A percentile compares a stretch with the other conserved stretches of the same genome.
Evolutionary conservation across 2,797 vertebrate genomes (phyloP).

Genomic region (Melanotaenia nigrans): DNA sequence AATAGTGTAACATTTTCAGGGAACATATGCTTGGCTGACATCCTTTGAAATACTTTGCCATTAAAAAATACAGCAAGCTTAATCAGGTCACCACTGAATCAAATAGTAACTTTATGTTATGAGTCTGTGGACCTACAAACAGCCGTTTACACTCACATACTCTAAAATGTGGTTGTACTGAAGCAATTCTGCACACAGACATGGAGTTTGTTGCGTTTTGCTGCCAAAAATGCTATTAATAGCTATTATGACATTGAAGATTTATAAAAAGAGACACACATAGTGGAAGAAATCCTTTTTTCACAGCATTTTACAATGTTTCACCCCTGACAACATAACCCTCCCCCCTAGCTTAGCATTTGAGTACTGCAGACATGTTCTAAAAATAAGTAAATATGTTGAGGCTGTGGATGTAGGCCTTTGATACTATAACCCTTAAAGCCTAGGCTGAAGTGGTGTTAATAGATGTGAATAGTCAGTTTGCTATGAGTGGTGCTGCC

Average conservation of each 20-base stretch:
- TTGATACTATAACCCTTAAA: conserved; percentile 12
- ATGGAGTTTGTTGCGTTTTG: background rate
- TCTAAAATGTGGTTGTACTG: background rate
- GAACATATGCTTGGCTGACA: background rate
- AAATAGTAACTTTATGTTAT: background rate
- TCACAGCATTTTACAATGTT: background rate
- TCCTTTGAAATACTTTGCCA: too few relatives aligned
- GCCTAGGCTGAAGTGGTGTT: conserved; percentile 10
- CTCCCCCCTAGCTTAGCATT: background rate
- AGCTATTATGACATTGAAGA: background rate
- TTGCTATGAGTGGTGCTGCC: conserved; percentile 39
- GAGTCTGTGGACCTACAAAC: background rate
- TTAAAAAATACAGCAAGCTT: too few relatives aligned
- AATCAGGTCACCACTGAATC: background rate
- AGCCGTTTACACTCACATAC: background rate
- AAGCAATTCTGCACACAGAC: background rate
- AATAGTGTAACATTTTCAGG: background rate
- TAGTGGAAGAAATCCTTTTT: background rate
- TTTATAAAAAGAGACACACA: background rate
- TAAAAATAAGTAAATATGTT: background rate
- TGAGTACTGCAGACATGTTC: background rate
- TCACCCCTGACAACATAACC: background rate
- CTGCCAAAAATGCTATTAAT: background rate
- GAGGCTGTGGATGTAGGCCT: conserved; percentile 1
- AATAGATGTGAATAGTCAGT: conserved; percentile 31